Conservation (phyloP, 2,888 invertebrate genomes). For the Fabriciana adippe region DNA sequence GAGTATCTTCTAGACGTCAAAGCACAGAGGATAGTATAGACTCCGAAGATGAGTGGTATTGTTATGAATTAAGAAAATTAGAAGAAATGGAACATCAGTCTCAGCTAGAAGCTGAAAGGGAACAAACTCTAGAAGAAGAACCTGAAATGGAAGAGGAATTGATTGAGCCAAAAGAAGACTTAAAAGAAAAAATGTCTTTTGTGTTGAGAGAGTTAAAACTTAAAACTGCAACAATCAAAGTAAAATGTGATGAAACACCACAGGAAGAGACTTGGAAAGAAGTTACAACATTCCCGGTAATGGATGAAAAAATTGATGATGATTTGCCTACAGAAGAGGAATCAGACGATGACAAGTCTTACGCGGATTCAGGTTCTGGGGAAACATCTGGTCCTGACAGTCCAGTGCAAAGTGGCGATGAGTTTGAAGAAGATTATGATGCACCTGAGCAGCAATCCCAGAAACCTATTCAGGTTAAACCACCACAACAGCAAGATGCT, state of each 20-base stretch:
- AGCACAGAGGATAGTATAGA: conserved; percentile 96
- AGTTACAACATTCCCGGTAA: conserved; percentile 75
- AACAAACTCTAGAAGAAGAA: conserved; percentile 83
- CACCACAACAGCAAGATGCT: conserved; percentile 74
- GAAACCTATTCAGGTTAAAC: conserved; percentile 53
- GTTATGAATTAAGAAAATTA: conserved; percentile 92
- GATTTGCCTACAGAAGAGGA: conserved; percentile 58
- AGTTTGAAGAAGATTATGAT: conserved; percentile 85
- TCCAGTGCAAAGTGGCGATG: conserved; percentile 88
- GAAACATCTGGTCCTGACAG: conserved; percentile 95
- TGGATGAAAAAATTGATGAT: conserved; percentile 68
- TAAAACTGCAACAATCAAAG: conserved; percentile 82
- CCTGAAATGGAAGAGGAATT: conserved; percentile 79
- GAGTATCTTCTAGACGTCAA: conserved; percentile 92
- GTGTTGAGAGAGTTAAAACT: conserved; percentile 89
- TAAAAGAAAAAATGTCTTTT: conserved; percentile 90
- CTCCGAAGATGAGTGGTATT: conserved; percentile 96
- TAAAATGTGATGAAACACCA: conserved; percentile 67
- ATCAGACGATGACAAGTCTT: conserved; percentile 72
- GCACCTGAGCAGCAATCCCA: conserved; percentile 75
- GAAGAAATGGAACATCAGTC: conserved; percentile 92
- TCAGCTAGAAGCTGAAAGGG: conserved; percentile 85
- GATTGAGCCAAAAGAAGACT: conserved; percentile 84
- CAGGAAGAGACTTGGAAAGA: conserved; percentile 72
- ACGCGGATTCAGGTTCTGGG: conserved; percentile 87